These are phyloP conservation scores for Solea solea DNA, from an alignment of 2,113 vertebrate genomes.

Conservation along the genomic window DNA sequence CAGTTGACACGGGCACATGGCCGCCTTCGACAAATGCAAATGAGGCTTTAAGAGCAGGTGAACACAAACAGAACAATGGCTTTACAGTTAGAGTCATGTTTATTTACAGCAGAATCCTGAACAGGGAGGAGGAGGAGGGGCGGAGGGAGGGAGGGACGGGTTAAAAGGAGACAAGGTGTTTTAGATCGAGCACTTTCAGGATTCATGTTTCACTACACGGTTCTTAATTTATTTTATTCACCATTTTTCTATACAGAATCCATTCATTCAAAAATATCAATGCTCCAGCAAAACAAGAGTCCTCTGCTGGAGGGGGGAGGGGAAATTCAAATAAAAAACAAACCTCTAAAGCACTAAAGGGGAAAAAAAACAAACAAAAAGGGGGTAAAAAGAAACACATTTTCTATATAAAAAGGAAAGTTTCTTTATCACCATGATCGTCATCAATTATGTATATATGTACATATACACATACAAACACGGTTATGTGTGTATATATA, in stretches of 20 bases:
- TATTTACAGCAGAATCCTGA: constrained; percentile 87
- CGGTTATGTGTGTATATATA: background rate
- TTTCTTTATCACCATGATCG: constrained; percentile 65
- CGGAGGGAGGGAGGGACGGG: constrained; percentile 10
- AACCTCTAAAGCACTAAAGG: constrained; percentile 55
- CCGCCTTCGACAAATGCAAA: background rate
- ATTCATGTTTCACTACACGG: constrained; percentile 83
- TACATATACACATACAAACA: constrained; percentile 47
- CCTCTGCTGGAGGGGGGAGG: constrained; percentile 66
- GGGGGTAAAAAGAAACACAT: constrained; percentile 67
- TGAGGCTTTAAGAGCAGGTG: background rate
- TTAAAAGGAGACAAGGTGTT: constrained; percentile 76
- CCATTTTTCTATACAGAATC: constrained; percentile 83
- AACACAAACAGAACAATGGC: constrained; percentile 25
- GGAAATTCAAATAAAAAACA: constrained; percentile 56
- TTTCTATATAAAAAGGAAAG: constrained; percentile 56
- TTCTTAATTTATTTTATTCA: constrained; percentile 83
- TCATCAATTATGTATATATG: constrained; percentile 65
- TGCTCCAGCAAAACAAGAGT: constrained; percentile 59
- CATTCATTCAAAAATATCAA: constrained; percentile 76
- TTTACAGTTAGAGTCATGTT: constrained; percentile 87
- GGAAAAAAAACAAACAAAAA: constrained; percentile 12
- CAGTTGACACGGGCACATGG: too few species aligned
- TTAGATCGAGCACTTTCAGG: constrained; percentile 75
- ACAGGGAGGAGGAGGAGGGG: constrained; percentile 53